phyloP scores from a whole-genome alignment of 2,113 vertebrate species.

The Lichenostomus cassidix region DNA sequence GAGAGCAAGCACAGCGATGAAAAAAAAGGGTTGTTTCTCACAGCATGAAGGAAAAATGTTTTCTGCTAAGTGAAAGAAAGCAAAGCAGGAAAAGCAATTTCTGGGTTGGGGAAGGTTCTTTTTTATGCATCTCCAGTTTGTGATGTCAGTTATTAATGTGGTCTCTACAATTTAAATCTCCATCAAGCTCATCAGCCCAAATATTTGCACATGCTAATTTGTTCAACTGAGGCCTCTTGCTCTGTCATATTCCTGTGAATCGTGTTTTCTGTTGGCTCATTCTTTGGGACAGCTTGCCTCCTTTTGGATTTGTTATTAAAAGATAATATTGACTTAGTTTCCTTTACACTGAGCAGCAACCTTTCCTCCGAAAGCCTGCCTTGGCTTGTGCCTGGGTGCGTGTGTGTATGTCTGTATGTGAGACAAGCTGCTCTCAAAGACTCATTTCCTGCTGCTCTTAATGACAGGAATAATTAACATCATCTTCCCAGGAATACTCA shows the following conservation, averaged over 20 bases:
- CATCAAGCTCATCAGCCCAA: constrained; percentile 57
- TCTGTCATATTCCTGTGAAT: constrained; percentile 53
- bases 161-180: constrained; percentile 69
- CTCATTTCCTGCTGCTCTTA: constrained; percentile 9
- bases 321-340: constrained; percentile 70
- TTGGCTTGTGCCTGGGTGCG: neutral
- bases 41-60: neutral
- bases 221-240: constrained; percentile 37
- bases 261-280: constrained; percentile 52
- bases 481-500: neutral
- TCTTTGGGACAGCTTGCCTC: constrained; percentile 60
- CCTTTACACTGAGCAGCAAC: constrained; percentile 8
- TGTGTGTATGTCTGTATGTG: neutral
- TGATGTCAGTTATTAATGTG: constrained; percentile 33
- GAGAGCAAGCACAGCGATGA: neutral
- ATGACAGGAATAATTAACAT: constrained; percentile 19
- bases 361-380: constrained; percentile 8
- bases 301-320: constrained; percentile 69
- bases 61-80: constrained; percentile 8
- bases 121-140: neutral
- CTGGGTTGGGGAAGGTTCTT: neutral
- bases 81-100: neutral
- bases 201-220: constrained; percentile 70
- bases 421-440: constrained; percentile 10
- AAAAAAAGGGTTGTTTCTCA: neutral